Base-by-base conservation (phyloP, 2,113 vertebrate genomes). In the Coregonus clupeaformis region DNA sequence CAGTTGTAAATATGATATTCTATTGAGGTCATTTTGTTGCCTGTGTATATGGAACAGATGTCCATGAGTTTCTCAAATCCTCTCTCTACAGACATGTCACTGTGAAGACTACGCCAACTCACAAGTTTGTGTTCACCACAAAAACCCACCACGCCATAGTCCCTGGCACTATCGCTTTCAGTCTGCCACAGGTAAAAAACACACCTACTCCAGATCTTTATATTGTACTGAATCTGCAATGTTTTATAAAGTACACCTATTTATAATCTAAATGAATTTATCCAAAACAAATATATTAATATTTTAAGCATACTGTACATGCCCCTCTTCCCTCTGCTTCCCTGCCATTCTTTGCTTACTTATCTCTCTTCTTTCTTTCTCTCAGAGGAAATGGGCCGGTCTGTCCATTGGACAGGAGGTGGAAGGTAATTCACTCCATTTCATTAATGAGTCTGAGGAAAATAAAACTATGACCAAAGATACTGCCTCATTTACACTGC, bases 331-430 rank as follows among this genome's bases (percentile, higher is more conserved):
- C 7, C 20, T 59, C 16, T 59, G 18, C 14, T 22, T 18, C 57
- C 20, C 18, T 22, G 5, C 6, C 7, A n/a, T 9, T 3, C 5
- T 60, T 9, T n/a, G 18, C 57, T 22, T 9, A n/a, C n/a, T 22
- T 55, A 14, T 55, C 16, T n/a, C n/a, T 11, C 18, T 60, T 52
- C 14, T 52, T 16, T 52, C 16, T 52, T 18, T 52, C 16, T 52
- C 18, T 60, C 57, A 99, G 98, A 93, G 98, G 79, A 99, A 99
- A 91, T 99, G 98, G 98, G 98, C 96, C 0, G 98, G 97, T 18
- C 96, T 99, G 75, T 97, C 98, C 82, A 98, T 99, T 0, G 97
- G 97, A 0, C 97, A 99, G 80, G 98, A 99, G 55, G 96, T 99
- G 66, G 96, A 99, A 85, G 98, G 98, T 93, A 87, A 73, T 30